These are phyloP conservation scores for Drosophila ficusphila DNA, from an alignment of 1,140 invertebrate species.

Conservation along the genomic window DNA sequence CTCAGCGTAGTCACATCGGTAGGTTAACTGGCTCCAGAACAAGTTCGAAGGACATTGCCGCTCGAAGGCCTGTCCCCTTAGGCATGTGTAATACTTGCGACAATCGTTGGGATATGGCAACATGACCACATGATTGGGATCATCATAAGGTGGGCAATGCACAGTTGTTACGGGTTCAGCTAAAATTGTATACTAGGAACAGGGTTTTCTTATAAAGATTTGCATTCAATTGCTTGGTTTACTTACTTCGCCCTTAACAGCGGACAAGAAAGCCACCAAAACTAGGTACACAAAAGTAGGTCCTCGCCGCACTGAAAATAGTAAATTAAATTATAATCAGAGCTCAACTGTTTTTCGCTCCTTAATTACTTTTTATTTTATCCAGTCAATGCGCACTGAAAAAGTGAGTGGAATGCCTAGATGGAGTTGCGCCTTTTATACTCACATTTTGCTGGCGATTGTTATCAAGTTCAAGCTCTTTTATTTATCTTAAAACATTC, in stretches of 20 bases:
- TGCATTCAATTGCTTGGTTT: not conserved
- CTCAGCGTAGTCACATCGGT: conserved; percentile 55
- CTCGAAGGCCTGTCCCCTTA: conserved; percentile 6
- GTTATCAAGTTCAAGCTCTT: not conserved
- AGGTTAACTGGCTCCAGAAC: conserved; percentile 55
- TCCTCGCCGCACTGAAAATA: conserved; percentile 12
- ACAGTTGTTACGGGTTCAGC: not conserved
- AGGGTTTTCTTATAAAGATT: not conserved
- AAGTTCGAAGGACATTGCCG: conserved; percentile 51
- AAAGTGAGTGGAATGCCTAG: not conserved
- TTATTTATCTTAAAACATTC: conserved; percentile 2
- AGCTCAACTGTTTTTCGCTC: not conserved
- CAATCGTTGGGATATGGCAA: conserved; percentile 52
- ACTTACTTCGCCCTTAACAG: not conserved
- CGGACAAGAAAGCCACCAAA: conserved; percentile 1
- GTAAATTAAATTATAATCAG: not conserved
- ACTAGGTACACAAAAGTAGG: not conserved
- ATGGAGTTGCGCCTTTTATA: conserved; percentile 23
- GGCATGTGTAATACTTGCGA: conserved; percentile 54
- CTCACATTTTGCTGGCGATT: not conserved
- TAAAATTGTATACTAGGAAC: not conserved
- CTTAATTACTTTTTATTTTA: conserved; percentile 22
- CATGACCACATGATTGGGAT: conserved; percentile 46
- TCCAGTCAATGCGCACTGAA: not conserved
- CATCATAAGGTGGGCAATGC: conserved; percentile 50